Evolutionary conservation across 1,140 invertebrate genomes (phyloP).

Genomic region (Forficula auricularia): DNA sequence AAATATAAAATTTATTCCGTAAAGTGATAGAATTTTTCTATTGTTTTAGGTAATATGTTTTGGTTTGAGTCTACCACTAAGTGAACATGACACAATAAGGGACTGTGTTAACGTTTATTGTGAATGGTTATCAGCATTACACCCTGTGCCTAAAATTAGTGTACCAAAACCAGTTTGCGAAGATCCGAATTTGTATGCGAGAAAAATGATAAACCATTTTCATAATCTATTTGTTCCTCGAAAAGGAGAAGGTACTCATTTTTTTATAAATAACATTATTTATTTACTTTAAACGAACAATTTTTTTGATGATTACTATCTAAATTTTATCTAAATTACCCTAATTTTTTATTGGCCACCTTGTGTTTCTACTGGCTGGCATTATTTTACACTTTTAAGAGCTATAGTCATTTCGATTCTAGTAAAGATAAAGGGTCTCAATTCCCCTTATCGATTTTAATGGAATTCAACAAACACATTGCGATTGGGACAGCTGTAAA

Average conservation of each 20-base stretch:
- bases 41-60: slow-evolving; percentile 63
- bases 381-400: no score
- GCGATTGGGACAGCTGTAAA: no score
- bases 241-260: slow-evolving; percentile 62
- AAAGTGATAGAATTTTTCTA: no score
- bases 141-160: slow-evolving; percentile 59
- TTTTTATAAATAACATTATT: not conserved
- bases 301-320: not conserved
- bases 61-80: slow-evolving; percentile 73
- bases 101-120: slow-evolving; percentile 95
- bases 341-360: slow-evolving; percentile 6
- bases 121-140: slow-evolving; percentile 81
- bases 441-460: no score
- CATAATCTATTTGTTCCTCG: slow-evolving; percentile 92
- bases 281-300: not conserved
- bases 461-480: no score
- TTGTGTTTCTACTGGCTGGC: not conserved
- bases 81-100: slow-evolving; percentile 82
- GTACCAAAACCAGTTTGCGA: slow-evolving; percentile 73
- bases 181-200: slow-evolving; percentile 79
- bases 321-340: slow-evolving; percentile 2
- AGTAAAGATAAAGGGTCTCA: no score
- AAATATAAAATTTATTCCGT: no score
- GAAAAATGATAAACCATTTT: slow-evolving; percentile 81
- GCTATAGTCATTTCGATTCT: no score